Percentiles rank a stretch among this genome's conserved stretches.
These are phyloP conservation scores for Chrysolina haemoptera DNA, from an alignment of 2,888 invertebrate genomes.

Conservation along the genomic window DNA sequence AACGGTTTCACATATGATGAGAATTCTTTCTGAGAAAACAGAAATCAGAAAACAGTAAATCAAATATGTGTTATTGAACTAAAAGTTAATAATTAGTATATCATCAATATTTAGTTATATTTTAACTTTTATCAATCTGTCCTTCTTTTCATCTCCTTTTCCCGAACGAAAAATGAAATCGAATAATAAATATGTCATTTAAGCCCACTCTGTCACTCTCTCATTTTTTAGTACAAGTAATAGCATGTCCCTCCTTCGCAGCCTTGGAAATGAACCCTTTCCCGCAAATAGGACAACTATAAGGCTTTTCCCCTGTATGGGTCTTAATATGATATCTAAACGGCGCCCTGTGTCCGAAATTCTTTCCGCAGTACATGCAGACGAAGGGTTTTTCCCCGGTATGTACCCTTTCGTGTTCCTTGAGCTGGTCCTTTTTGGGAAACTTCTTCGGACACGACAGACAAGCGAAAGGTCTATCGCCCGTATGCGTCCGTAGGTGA, in stretches of 20 bases:
- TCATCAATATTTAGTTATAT: too few species aligned
- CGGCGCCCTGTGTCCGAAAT: conserved; percentile 56
- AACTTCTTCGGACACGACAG: conserved; percentile 61
- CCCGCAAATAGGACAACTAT: conserved; percentile 57
- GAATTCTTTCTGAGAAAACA: too few species aligned
- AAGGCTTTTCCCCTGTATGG: conserved; percentile 51
- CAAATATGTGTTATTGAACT: too few species aligned
- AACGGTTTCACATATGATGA: too few species aligned
- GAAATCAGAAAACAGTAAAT: too few species aligned
- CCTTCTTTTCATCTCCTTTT: not conserved
- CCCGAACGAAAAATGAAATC: not conserved
- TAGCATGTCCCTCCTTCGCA: conserved; percentile 45
- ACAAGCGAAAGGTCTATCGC: conserved; percentile 69
- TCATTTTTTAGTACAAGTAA: conserved; percentile 44
- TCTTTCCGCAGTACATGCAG: conserved; percentile 59
- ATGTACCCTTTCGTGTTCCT: conserved; percentile 64
- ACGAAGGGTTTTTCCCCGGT: conserved; percentile 66
- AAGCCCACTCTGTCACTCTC: not conserved
- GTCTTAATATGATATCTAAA: conserved; percentile 58
- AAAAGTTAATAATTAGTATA: too few species aligned
- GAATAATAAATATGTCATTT: not conserved
- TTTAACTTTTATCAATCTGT: too few species aligned
- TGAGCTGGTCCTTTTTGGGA: conserved; percentile 64
- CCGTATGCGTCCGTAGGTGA: conserved; percentile 72
- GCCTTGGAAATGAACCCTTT: conserved; percentile 55